Conservation (phyloP, 2,797 vertebrate genomes). For the Trachops cirrhosus region DNA sequence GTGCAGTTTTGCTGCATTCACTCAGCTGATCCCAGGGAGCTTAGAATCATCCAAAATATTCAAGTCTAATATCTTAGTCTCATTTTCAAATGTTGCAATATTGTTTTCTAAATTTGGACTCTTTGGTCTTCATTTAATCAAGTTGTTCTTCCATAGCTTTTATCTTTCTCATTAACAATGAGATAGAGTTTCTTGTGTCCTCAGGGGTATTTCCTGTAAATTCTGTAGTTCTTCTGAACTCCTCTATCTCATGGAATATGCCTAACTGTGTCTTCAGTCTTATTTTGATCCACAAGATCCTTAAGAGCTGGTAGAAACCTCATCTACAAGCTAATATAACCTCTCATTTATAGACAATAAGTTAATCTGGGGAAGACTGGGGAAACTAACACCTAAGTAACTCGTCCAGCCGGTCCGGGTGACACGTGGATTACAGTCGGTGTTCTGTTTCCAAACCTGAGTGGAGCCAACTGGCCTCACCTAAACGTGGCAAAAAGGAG, state of each 20-base stretch:
- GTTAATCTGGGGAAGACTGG: not conserved
- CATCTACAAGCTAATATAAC: not conserved
- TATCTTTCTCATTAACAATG: not conserved
- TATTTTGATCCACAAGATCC: not conserved
- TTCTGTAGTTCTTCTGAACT: not conserved
- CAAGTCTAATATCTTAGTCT: not conserved
- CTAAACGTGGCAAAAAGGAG: not conserved
- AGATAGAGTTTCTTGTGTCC: not conserved
- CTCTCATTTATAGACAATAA: not conserved
- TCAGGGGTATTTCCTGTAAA: not conserved
- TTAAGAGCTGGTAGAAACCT: not conserved
- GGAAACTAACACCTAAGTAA: not conserved
- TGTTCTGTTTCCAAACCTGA: not conserved
- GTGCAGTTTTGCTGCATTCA: not conserved
- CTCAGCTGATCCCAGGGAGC: not conserved
- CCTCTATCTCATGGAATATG: not conserved
- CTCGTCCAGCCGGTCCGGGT: not conserved
- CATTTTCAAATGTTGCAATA: not conserved
- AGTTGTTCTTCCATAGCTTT: not conserved
- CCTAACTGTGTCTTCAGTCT: not conserved
- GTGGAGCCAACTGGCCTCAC: not conserved
- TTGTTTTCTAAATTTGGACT: constrained; percentile 16
- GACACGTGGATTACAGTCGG: not conserved
- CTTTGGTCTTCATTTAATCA: not conserved
- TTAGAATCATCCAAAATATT: not conserved